Evolutionary conservation across 2,797 vertebrate genomes (phyloP), one percentile per base, ranked within the genome.

Genomic region (Amblyopsis hoosieri): DNA sequence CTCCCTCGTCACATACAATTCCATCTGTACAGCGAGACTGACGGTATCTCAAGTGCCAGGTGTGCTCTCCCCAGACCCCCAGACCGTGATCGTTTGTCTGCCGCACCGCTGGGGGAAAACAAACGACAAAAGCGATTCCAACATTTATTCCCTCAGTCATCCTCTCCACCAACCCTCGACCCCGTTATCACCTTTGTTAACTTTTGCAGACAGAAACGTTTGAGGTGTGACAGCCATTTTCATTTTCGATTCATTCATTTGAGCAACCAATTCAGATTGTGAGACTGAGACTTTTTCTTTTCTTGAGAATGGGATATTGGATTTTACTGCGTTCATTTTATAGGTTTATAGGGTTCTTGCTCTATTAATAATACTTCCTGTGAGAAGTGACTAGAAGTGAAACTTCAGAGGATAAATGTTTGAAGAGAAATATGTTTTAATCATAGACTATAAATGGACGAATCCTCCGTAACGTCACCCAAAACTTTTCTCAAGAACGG

Each of bases 21-120:
- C 46, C 47, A 57, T 75, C 66, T 66, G 58, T 57, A 58, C 61
- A 78, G 68, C 79, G 81, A 76, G 69, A 70, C 72, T 72, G 70
- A 74, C 55, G 75, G 74, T 79, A 82, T 84, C 69, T 81, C 67
- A 53, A 68, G 66, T 73, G 76, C 83, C 86, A 87, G 86, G 81
- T 90, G 86, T 81, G 81, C 69, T 84, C 82, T 82, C 87, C 79
- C 84, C 75, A 54, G 88, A 83, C 87, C 89, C 82, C 69, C 75
- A 79, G 79, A 88, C 84, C 66, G 76, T 74, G 83, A 81, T 81
- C 69, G 75, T 77, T 76, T 82, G 67, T 78, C 67, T 74, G 59
- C 71, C 51, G 59, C 82, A 0, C 86, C 66, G 60, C 57, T 9
- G 82, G 81, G 55, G 76, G 66, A 81, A 83, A 71, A 75, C 79